These are phyloP conservation scores for Limnephilus lunatus DNA, from an alignment of 2,888 invertebrate species.

Conservation along the genomic window DNA sequence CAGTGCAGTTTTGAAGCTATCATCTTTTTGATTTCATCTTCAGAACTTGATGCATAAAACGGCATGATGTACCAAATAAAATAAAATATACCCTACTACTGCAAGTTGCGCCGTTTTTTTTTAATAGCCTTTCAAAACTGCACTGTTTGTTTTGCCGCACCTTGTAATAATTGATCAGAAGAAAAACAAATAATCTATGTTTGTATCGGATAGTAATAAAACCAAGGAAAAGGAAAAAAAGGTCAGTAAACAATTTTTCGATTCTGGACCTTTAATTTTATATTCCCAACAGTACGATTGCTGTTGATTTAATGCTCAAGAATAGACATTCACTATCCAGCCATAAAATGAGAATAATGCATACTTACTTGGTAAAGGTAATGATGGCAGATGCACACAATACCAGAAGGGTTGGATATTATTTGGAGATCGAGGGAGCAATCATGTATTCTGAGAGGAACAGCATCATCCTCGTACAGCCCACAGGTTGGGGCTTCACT, in stretches of 20 bases:
- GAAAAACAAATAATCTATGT: background rate
- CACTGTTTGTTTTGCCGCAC: too few species aligned
- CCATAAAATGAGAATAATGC: background rate
- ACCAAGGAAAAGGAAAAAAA: background rate
- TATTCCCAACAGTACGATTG: too few species aligned
- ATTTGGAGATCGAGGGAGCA: slow-evolving; percentile 89
- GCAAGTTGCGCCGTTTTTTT: too few species aligned
- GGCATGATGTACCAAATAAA: too few species aligned
- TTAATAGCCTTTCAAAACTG: too few species aligned
- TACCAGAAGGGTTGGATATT: slow-evolving; percentile 84
- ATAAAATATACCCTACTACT: too few species aligned
- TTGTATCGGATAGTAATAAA: background rate
- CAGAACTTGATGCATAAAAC: too few species aligned
- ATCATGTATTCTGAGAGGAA: slow-evolving; percentile 88
- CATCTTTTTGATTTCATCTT: too few species aligned
- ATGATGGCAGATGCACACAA: slow-evolving; percentile 89
- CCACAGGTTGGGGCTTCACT: slow-evolving; percentile 79
- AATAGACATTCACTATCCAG: background rate
- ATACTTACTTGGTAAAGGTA: slow-evolving; percentile 85
- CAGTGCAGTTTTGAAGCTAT: too few species aligned
- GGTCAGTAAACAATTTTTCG: background rate
- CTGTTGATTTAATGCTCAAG: too few species aligned
- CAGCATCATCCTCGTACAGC: slow-evolving; percentile 88
- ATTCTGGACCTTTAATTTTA: too few species aligned
- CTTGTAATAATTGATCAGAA: background rate